Percentiles rank a stretch among this genome's conserved stretches.
Conservation (phyloP, 92 coral and sea anemone species). For the Phenganax stokvisi region DNA sequence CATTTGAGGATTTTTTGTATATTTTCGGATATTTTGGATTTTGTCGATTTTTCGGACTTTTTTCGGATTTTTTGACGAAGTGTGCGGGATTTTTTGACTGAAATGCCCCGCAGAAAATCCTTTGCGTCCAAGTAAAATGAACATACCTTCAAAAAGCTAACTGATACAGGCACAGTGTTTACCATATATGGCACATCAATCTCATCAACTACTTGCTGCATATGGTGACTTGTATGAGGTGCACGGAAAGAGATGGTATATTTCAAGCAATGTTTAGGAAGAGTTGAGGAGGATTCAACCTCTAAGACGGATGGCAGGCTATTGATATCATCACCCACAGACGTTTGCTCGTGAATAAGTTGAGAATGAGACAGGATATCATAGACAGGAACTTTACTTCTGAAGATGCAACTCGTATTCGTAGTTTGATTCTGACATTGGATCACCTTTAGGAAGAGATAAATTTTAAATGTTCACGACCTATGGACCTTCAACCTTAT, state of each 20-base stretch:
- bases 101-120: neutral
- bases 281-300: neutral
- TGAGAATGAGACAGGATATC: slow-evolving; percentile 33
- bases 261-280: slow-evolving; percentile 21
- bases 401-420: slow-evolving; percentile 3
- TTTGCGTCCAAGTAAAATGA: neutral
- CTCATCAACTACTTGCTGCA: slow-evolving; percentile 15
- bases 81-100: too few relatives aligned
- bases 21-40: too few relatives aligned
- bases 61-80: neutral
- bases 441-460: slow-evolving; percentile 10
- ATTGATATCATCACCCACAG: neutral
- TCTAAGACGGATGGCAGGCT: slow-evolving; percentile 6
- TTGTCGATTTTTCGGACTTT: too few relatives aligned
- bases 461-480: neutral
- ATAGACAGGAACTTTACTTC: slow-evolving; percentile 13
- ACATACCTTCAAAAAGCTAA: slow-evolving; percentile 12
- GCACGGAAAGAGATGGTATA: neutral
- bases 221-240: slow-evolving; percentile 17
- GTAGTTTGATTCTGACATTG: slow-evolving; percentile 25
- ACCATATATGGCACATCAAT: slow-evolving; percentile 26
- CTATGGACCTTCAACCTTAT: too few relatives aligned
- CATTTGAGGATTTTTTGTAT: too few relatives aligned
- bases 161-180: slow-evolving; percentile 35
- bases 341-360: slow-evolving; percentile 27